phyloP scores from a whole-genome alignment of 2,888 invertebrate species.

The Napeogenes sylphis region DNA sequence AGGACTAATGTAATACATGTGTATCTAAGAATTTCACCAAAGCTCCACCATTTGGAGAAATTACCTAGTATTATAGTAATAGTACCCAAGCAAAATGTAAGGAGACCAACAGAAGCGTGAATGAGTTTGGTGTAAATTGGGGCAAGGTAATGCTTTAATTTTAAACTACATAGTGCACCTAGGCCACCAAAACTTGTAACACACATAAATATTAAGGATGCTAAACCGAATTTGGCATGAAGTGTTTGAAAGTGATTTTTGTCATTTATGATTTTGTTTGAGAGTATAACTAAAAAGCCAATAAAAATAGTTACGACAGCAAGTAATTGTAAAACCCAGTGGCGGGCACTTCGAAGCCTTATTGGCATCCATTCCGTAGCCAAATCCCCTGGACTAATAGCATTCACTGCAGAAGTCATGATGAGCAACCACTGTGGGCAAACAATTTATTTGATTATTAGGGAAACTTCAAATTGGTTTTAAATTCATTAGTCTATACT shows the following conservation, averaged over 20 bases:
- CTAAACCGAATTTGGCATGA: conserved; percentile 68
- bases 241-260: conserved; percentile 59
- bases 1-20: conserved; percentile 54
- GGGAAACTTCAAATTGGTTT: background rate
- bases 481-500: conserved; percentile 34
- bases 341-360: conserved; percentile 65
- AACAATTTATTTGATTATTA: conserved; percentile 1
- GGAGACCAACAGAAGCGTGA: conserved; percentile 62
- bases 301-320: conserved; percentile 47
- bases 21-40: conserved; percentile 60
- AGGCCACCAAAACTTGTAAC: conserved; percentile 66
- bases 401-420: conserved; percentile 70
- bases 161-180: conserved; percentile 64
- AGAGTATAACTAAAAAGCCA: conserved; percentile 64
- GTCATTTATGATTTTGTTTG: conserved; percentile 59
- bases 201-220: conserved; percentile 61
- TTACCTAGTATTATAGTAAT: conserved; percentile 61
- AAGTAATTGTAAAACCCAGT: conserved; percentile 67
- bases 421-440: conserved; percentile 63
- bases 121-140: conserved; percentile 69
- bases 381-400: conserved; percentile 68
- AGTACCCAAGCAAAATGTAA: conserved; percentile 63
- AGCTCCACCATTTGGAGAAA: conserved; percentile 65
- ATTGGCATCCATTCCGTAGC: conserved; percentile 76
- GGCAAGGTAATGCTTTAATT: conserved; percentile 64